These are phyloP conservation scores for Bimastos eiseni DNA, from an alignment of 2,888 invertebrate genomes.

Conservation along the genomic window DNA sequence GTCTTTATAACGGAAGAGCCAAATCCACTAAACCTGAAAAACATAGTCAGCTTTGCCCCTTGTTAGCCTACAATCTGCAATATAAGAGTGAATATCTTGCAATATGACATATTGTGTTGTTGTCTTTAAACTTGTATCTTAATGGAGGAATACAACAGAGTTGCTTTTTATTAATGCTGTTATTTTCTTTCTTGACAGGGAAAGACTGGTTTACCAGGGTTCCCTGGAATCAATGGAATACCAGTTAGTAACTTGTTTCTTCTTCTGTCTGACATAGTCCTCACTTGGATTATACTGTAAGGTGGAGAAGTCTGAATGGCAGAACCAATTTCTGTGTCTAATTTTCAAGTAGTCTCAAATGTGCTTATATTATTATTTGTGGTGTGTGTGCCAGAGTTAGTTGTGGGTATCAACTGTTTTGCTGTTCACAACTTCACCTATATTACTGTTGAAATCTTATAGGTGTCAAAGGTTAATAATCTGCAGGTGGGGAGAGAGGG, in stretches of 20 bases:
- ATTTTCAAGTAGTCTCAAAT: neutral
- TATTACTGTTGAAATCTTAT: neutral
- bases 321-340: neutral
- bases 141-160: neutral
- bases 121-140: neutral
- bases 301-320: neutral
- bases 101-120: neutral
- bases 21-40: too few species aligned
- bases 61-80: neutral
- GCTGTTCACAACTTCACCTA: neutral
- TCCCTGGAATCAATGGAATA: conserved; percentile 18
- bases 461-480: neutral
- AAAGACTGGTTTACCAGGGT: neutral
- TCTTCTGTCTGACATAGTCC: neutral
- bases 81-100: neutral
- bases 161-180: neutral
- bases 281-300: neutral
- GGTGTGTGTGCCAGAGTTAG: neutral
- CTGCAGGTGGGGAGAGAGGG: neutral
- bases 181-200: neutral
- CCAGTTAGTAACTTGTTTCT: conserved; percentile 17
- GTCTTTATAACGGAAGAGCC: too few species aligned
- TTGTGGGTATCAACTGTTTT: neutral
- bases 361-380: neutral
- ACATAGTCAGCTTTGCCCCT: too few species aligned